Evolutionary conservation across 2,113 vertebrate genomes (phyloP).

Genomic region (Aphyosemion australe): DNA sequence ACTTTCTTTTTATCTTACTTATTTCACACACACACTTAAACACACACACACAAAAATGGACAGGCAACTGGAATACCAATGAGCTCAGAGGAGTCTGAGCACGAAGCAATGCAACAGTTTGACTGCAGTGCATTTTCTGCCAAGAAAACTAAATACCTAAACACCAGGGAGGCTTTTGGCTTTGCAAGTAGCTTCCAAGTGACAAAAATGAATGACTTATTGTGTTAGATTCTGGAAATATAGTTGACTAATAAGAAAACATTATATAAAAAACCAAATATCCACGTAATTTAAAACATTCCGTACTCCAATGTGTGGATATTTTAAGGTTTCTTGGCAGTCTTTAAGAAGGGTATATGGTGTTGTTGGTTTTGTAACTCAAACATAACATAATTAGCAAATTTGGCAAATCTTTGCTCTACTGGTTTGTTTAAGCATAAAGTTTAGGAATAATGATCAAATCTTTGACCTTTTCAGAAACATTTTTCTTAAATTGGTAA

Average conservation of each 20-base stretch:
- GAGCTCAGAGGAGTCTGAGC: constrained; percentile 61
- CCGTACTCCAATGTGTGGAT: neutral
- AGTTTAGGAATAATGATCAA: too few relatives aligned
- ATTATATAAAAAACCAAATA: too few relatives aligned
- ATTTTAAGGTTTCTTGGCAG: neutral
- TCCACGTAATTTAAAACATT: neutral
- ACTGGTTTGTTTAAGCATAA: neutral
- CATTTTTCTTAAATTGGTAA: too few relatives aligned
- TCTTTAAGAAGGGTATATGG: neutral
- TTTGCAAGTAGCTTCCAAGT: neutral
- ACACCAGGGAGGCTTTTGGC: constrained; percentile 14
- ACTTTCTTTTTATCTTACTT: constrained; percentile 33
- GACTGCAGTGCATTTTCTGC: constrained; percentile 70
- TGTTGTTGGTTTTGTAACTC: neutral
- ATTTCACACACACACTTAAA: neutral
- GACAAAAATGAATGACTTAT: neutral
- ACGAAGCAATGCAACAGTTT: constrained; percentile 77
- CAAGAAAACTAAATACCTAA: constrained; percentile 49
- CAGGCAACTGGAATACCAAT: constrained; percentile 61
- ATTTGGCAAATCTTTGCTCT: neutral
- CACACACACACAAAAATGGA: constrained; percentile 3
- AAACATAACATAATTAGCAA: neutral
- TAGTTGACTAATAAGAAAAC: too few relatives aligned
- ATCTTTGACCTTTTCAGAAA: too few relatives aligned
- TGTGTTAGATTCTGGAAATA: too few relatives aligned